Base-by-base conservation (phyloP, 2,888 invertebrate species). In the Prosopocoilus inquinatus region DNA sequence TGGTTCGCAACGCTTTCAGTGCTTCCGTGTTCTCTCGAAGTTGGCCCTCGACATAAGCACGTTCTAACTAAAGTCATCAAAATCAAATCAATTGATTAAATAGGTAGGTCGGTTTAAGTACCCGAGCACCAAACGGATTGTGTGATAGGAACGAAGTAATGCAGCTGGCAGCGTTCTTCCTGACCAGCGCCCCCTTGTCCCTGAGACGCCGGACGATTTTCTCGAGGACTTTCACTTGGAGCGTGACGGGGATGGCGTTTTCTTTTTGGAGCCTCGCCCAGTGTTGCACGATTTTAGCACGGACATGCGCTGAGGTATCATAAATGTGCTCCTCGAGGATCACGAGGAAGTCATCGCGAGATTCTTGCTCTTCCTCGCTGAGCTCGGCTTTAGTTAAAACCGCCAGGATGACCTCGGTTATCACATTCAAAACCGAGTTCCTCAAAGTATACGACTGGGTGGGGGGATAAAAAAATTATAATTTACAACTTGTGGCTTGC, bases 91-190 rank as follows among this genome's bases (percentile, higher is more conserved):
- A 43, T 51, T 51, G 55, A 60, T 33, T 53, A n/a, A n/a, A n/a
- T n/a, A 55, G 47, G 47, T 47, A 55, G 9, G n/a, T 57, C 2
- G 9, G 32, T 47, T 13, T 41, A 35, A 79, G 80, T 66, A 89
- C 82, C 78, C 87, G 86, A 0, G 88, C 86, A n/a, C 90, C 87
- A 75, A 88, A 96, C 3, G 92, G 90, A 79, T 97, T 96, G 62
- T 86, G 84, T 73, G 91, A 87, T 38, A 97, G 78, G 73, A 96
- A 88, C 11, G 87, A 81, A 59, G 88, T 88, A 3, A 93, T 72
- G 34, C 93, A 80, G 68, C 87, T 88, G 53, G 93, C 84, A 2
- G 96, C 91, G 59, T 86, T 85, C 76, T 94, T 96, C 32, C 96
- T 82, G 0, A 96, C 96, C 52, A 84, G 81, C 4, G 90, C 88